A percentile compares a stretch with the other conserved stretches of the same genome.
Evolutionary conservation across 1,140 invertebrate genomes (phyloP).

Genomic region (Andrena cerasifolii): DNA sequence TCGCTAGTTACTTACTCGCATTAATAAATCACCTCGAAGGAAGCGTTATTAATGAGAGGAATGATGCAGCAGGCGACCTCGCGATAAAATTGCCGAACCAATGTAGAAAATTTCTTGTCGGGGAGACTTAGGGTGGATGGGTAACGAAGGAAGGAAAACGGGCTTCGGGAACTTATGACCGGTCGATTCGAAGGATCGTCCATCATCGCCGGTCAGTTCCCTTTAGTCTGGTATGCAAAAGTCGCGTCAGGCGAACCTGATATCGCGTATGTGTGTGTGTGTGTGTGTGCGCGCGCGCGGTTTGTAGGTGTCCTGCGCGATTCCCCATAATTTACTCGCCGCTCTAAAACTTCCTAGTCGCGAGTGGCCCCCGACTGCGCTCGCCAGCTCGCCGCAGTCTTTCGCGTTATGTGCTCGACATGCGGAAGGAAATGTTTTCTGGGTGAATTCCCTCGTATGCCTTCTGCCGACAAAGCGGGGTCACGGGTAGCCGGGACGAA

Average conservation of each 20-base stretch:
- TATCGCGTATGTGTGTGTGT: conserved; percentile 35
- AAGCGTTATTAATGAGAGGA: conserved; percentile 31
- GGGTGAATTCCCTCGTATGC: conserved; percentile 56
- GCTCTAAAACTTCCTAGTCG: conserved; percentile 58
- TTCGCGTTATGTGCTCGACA: conserved; percentile 54
- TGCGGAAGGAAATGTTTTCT: conserved; percentile 70
- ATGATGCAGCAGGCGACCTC: not conserved
- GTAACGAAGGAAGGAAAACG: conserved; percentile 21
- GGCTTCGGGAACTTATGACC: conserved; percentile 40
- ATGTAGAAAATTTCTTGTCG: conserved; percentile 38
- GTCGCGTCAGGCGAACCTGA: conserved; percentile 35
- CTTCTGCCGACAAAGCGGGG: not conserved
- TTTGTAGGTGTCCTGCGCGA: not conserved
- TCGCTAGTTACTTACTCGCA: conserved; percentile 1
- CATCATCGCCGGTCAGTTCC: conserved; percentile 56
- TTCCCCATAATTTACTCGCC: conserved; percentile 68
- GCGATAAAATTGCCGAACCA: not conserved
- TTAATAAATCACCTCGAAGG: conserved; percentile 19
- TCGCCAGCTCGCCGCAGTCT: conserved; percentile 11
- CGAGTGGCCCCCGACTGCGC: conserved; percentile 16
- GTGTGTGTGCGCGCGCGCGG: conserved; percentile 48
- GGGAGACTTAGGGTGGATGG: not conserved
- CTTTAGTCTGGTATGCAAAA: conserved; percentile 25
- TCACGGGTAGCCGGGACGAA: not conserved
- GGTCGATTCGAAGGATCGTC: conserved; percentile 53